Evolutionary conservation across 2,113 vertebrate genomes (phyloP), one percentile per base, ranked within the genome.

Genomic region (Galeopterus variegatus): DNA sequence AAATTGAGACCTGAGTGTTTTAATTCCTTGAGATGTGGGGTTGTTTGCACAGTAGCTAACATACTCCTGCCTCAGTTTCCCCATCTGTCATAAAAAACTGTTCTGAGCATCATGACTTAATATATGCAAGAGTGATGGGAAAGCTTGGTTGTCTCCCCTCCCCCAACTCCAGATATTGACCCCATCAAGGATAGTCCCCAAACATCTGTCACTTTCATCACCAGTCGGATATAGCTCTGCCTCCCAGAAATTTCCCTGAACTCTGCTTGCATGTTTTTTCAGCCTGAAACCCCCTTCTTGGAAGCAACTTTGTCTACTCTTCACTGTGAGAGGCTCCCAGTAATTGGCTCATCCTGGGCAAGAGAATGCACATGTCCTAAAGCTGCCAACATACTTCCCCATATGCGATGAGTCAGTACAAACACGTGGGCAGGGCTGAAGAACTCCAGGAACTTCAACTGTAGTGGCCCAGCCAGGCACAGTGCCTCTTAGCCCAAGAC

Each of bases 181-280:
- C 72, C 48, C 45, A 31, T 3, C 31, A 36, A 45, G 67, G 50
- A 41, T 13, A 58, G 8, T 65, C 31, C 70, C 64, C 50, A 93
- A 81, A 87, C 45, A 48, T 64, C 45, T 48, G 7, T 28, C 58
- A n/a, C 50, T 95, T 62, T 64, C 24, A 2, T 28, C 45, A 36
- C 18, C 11, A 3, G 26, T 70, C 21, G 0, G 93, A 72, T 54
- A n/a, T 9, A 33, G 36, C 60, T 95, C 83, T 62, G 65, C 67
- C 81, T 70, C 72, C 41, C 54, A 85, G 95, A 81, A 91, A 94
- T 91, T 77, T 75, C 94, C 93, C 94, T 75, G 33, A 87, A 41
- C 17, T 60, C 84, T 56, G 92, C 80, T 75, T 28, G 45, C 96
- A 52, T 8, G 8, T 48, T 33, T 36, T 36, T 28, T 45, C 70